These are phyloP conservation scores for Nudaria mundana DNA, from an alignment of 2,888 invertebrate species.

Conservation along the genomic window DNA sequence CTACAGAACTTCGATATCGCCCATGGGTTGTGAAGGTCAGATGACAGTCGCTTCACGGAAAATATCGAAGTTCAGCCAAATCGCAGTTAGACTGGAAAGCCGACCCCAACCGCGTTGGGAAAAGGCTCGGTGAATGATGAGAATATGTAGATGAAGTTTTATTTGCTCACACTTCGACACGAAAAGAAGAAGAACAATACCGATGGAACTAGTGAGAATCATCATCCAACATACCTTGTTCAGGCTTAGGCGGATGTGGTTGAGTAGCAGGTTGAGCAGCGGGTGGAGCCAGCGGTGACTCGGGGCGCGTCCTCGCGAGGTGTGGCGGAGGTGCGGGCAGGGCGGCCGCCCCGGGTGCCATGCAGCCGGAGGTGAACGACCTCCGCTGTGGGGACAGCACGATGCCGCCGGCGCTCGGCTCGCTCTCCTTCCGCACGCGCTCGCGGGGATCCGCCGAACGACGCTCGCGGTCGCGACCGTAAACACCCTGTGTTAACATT, in stretches of 20 bases:
- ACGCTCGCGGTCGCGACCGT: conserved; percentile 58
- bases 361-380: conserved; percentile 93
- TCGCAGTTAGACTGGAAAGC: too few species aligned
- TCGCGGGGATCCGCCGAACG: conserved; percentile 86
- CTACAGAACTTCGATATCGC: too few species aligned
- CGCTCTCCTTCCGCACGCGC: conserved; percentile 90
- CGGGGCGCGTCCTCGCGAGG: conserved; percentile 80
- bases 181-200: too few species aligned
- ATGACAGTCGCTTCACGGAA: too few species aligned
- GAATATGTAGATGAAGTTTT: too few species aligned
- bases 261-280: conserved; percentile 23
- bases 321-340: conserved; percentile 49
- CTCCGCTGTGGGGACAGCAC: conserved; percentile 92
- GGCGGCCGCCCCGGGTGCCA: conserved; percentile 79
- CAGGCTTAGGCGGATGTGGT: conserved; percentile 43
- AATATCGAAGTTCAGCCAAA: too few species aligned
- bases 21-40: too few species aligned
- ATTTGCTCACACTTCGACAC: too few species aligned
- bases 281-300: conserved; percentile 54
- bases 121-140: too few species aligned
- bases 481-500: conserved; percentile 46
- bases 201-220: too few species aligned
- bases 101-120: too few species aligned
- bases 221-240: conserved; percentile 41
- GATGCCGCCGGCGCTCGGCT: conserved; percentile 82